Evolutionary conservation across 1,140 invertebrate genomes (phyloP).

Genomic region (Theocolax elegans): DNA sequence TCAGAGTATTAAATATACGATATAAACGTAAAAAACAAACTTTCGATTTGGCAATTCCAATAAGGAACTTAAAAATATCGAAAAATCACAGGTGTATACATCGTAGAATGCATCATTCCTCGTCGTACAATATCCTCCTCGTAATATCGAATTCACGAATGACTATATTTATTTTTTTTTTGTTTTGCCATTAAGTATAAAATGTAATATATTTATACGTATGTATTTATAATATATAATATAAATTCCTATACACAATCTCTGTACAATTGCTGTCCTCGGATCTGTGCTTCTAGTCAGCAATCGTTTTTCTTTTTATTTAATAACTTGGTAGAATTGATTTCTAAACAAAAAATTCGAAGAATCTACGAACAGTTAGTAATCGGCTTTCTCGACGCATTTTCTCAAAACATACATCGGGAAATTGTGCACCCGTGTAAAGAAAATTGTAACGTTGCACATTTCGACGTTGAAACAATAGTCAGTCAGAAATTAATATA

Average conservation of each 20-base stretch:
- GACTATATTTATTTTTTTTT: constrained; percentile 33
- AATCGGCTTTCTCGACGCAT: no score
- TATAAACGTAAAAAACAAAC: neutral
- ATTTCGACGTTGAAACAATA: no score
- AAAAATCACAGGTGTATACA: constrained; percentile 36
- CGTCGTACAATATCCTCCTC: constrained; percentile 19
- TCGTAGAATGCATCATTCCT: constrained; percentile 18
- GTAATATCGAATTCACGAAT: constrained; percentile 34
- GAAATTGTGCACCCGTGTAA: no score
- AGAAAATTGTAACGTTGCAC: neutral
- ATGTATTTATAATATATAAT: constrained; percentile 50
- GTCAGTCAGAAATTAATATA: neutral
- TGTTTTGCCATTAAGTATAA: constrained; percentile 40
- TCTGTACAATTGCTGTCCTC: constrained; percentile 52
- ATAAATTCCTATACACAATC: constrained; percentile 48
- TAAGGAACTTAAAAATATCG: constrained; percentile 14
- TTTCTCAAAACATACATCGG: no score
- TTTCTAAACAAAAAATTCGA: no score
- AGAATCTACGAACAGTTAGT: no score
- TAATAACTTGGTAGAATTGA: neutral
- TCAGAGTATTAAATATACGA: constrained; percentile 13
- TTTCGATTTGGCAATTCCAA: no score
- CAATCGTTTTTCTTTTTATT: constrained; percentile 23
- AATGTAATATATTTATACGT: constrained; percentile 40
- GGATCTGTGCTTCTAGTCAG: constrained; percentile 32